Evolutionary conservation across 2,113 vertebrate species (phyloP), one percentile per base, ranked within the genome.

Genomic region (Halichoeres trimaculatus): DNA sequence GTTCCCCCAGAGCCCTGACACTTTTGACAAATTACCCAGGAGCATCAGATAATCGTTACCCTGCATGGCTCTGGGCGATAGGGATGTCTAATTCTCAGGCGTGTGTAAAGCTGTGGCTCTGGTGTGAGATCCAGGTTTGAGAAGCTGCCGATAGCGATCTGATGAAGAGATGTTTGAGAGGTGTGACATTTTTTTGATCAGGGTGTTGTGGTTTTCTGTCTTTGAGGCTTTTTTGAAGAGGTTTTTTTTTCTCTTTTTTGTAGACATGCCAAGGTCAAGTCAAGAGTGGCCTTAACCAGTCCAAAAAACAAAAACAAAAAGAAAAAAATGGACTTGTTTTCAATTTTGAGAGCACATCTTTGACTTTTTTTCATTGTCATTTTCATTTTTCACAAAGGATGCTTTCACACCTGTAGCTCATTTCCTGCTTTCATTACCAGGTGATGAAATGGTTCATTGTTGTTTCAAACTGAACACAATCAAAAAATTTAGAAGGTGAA

Each of bases 1-100:
- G 34, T 81, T 76, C 12, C 13, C 30, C 14, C 16, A 47, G 2
- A 61, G 70, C 62, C 22, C 26, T 75, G 74, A 82, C 68, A 76
- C 61, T 66, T 85, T 56, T 85, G 58, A 84, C 65, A 85, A 86
- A 86, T 83, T 74, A 55, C 70, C 36, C 6, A 1, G n/a, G 51
- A 57, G 74, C 58, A 60, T 85, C 59, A 66, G 81, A 79, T 86
- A 80, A 83, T 77, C 41, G n/a, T 55, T 71, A 62, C 38, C 61
- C 55, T 17, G 54, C 23, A 71, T 55, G 69, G 70, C 75, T 76
- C 56, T 17, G 53, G 66, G 51, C 23, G 24, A 76, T 35, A 69
- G 62, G 26, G 40, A 59, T 20, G 52, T 67, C 19, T 68, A 40
- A 75, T 81, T 76, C 30, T 51, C 34, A 63, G 61, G 34, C 53